Base-by-base conservation (phyloP, 2,888 invertebrate genomes). In the Hypomecis atomaria region DNA sequence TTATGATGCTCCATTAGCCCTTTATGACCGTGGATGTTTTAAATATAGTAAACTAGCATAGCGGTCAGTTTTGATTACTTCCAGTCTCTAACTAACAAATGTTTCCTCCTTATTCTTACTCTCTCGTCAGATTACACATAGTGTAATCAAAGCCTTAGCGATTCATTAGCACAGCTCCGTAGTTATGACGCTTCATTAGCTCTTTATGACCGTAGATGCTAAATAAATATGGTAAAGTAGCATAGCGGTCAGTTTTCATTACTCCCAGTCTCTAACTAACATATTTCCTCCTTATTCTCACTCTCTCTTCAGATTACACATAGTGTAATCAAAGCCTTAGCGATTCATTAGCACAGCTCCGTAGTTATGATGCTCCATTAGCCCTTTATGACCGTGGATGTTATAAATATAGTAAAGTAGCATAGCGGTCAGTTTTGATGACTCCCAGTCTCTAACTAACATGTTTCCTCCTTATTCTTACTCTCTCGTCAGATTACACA, bases 291-390 rank as follows among this genome's bases (percentile, higher is more conserved):
- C n/a, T n/a, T n/a, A n/a, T n/a, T n/a, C n/a, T n/a, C n/a, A n/a
- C n/a, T n/a, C n/a, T n/a, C n/a, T 4, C 48, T n/a, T n/a, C n/a
- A 34, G 5, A 6, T 45, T 33, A 10, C n/a, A 5, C 11, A 3
- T 3, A 11, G 52, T 52, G 52, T 52, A 33, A 40, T 23, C 52
- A 52, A 33, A 23, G 10, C 79, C 78, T 75, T 73, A 74, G 67
- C 81, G 78, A 82, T 82, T 80, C 80, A 82, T 82, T 82, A 78
- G 66, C 73, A 68, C 72, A 70, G 75, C 71, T 76, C 78, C 76
- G 74, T 77, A 81, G 79, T 81, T 81, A 81, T 82, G 80, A 79
- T 78, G 78, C 72, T 71, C 78, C 70, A 78, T 81, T 82, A 81
- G 74, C 65, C 66, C 55, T 74, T 75, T 77, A 72, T 69, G 76